Evolutionary conservation across 2,797 vertebrate species (phyloP).

Genomic region (Acridotheres tristis): DNA sequence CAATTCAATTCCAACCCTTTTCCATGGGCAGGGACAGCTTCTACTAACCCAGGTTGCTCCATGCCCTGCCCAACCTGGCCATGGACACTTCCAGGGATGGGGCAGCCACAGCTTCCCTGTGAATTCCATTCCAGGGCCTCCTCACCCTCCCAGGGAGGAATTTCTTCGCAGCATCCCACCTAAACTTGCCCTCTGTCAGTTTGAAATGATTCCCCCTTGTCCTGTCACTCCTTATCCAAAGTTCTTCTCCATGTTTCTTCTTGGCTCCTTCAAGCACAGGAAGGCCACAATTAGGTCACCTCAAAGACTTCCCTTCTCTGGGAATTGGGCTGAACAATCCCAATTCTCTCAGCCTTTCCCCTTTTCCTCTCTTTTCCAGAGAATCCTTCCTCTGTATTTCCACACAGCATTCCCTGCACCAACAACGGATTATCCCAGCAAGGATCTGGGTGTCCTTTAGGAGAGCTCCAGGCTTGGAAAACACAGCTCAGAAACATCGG

Average conservation of each 20-base stretch:
- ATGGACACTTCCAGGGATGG: too few relatives aligned
- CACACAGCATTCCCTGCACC: background rate
- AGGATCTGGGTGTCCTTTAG: background rate
- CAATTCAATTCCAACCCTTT: background rate
- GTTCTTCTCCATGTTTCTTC: background rate
- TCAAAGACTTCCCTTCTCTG: background rate
- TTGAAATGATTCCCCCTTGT: accelerated
- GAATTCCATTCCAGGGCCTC: background rate
- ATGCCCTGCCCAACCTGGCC: accelerated
- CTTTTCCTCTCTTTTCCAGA: background rate
- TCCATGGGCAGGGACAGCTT: accelerated
- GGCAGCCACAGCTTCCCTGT: background rate
- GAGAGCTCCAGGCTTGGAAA: background rate
- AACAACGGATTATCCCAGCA: background rate
- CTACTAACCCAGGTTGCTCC: accelerated
- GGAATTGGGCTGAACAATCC: background rate
- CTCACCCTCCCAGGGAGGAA: background rate
- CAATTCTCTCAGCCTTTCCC: background rate
- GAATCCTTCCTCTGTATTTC: background rate
- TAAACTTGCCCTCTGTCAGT: background rate
- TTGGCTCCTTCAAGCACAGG: background rate
- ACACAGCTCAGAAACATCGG: background rate
- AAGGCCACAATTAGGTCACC: background rate
- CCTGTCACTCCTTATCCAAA: background rate
- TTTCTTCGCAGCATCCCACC: background rate